Conservation (phyloP, 1,140 invertebrate species). For the Cotesia glomerata region DNA sequence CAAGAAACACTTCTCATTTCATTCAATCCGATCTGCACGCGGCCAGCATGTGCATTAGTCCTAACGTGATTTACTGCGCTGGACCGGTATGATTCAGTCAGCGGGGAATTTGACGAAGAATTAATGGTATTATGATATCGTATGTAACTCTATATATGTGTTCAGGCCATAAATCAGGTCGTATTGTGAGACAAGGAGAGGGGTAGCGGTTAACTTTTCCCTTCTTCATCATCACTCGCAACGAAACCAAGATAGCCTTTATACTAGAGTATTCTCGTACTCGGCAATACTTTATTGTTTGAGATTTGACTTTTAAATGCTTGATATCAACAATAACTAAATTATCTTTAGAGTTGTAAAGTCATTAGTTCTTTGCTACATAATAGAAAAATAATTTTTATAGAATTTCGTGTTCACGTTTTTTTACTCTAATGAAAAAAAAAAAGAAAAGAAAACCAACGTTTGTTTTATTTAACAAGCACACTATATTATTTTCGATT, state of each 20-base stretch:
- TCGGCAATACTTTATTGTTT: not conserved
- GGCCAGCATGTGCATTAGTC: slow-evolving; percentile 58
- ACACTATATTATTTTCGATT: too few relatives aligned
- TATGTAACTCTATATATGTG: slow-evolving; percentile 63
- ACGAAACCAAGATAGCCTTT: not conserved
- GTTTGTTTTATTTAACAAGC: too few relatives aligned
- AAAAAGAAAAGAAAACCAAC: too few relatives aligned
- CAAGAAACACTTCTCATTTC: slow-evolving; percentile 10
- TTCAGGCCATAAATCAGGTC: slow-evolving; percentile 61
- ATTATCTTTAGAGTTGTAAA: not conserved
- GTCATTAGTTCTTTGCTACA: not conserved
- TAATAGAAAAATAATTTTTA: too few relatives aligned
- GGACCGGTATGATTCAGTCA: slow-evolving; percentile 62
- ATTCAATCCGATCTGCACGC: slow-evolving; percentile 4
- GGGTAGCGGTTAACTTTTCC: slow-evolving; percentile 46
- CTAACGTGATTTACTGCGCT: slow-evolving; percentile 61
- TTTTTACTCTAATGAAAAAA: too few relatives aligned
- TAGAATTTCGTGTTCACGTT: too few relatives aligned
- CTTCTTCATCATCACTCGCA: slow-evolving; percentile 24
- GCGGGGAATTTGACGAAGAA: slow-evolving; percentile 65
- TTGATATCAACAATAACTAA: not conserved
- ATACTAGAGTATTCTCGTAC: not conserved
- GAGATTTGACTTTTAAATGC: not conserved
- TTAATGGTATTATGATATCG: slow-evolving; percentile 66
- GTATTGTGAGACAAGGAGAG: slow-evolving; percentile 55